Percentiles rank a stretch among this genome's conserved stretches.
phyloP scores from a whole-genome alignment of 2,113 vertebrate genomes.

The Caranx melampygus region DNA sequence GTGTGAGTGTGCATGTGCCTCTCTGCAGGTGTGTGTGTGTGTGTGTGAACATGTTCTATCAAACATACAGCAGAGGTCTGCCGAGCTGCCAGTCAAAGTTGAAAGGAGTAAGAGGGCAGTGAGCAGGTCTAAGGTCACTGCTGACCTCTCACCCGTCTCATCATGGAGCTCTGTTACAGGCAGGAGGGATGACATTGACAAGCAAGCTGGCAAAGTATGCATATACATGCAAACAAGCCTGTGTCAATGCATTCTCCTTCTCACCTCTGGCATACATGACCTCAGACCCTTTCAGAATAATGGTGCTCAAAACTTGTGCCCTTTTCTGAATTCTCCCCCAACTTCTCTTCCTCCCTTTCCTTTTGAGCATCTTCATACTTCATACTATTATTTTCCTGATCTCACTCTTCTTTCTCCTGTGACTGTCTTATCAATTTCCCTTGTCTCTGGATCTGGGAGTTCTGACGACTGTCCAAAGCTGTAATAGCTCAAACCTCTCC shows the following conservation, averaged over 20 bases:
- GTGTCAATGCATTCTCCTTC: slow-evolving; percentile 25
- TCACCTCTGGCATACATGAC: slow-evolving; percentile 48
- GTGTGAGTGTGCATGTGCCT: slow-evolving; percentile 17
- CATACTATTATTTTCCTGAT: slow-evolving; percentile 13
- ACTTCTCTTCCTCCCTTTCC: slow-evolving; percentile 9
- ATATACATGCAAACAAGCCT: slow-evolving; percentile 71
- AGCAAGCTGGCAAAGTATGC: slow-evolving; percentile 66
- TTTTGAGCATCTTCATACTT: slow-evolving; percentile 19
- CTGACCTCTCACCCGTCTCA: slow-evolving; percentile 31
- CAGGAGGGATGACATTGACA: slow-evolving; percentile 55
- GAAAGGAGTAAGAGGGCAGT: slow-evolving; percentile 57
- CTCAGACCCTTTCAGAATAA: slow-evolving; percentile 56
- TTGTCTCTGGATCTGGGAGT: neutral
- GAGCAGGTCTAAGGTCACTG: slow-evolving; percentile 54
- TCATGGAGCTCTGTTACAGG: slow-evolving; percentile 58
- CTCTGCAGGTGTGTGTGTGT: slow-evolving; percentile 29
- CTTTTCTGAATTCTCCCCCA: slow-evolving; percentile 26
- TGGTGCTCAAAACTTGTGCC: slow-evolving; percentile 1
- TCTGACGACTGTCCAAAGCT: slow-evolving; percentile 17
- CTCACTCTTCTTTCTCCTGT: neutral
- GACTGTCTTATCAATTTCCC: neutral
- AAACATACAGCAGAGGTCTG: slow-evolving; percentile 38
- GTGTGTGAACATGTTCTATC: slow-evolving; percentile 25
- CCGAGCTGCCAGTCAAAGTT: slow-evolving; percentile 64
- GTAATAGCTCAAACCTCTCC: slow-evolving; percentile 27